Conservation (phyloP, 2,113 vertebrate species). For the Apistogramma diplotaenia region DNA sequence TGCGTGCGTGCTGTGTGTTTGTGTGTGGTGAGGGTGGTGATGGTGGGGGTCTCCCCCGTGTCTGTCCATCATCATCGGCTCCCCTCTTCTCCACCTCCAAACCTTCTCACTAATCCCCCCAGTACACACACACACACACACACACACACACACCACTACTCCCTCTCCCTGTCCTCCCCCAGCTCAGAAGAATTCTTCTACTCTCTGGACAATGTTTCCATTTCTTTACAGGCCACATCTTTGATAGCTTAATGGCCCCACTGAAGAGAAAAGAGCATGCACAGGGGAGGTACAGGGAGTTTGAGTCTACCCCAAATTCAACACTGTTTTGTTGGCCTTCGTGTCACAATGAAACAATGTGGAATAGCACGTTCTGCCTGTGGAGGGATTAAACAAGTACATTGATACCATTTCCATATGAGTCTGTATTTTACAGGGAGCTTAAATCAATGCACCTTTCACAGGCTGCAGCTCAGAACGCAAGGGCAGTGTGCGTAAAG, state of each 20-base stretch:
- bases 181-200: conserved; percentile 72
- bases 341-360: conserved; percentile 6
- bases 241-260: conserved; percentile 78
- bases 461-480: conserved; percentile 7
- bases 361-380: background rate
- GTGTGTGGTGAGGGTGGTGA: background rate
- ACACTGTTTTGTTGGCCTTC: background rate
- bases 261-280: conserved; percentile 45
- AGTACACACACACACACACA: no score
- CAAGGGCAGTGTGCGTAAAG: conserved; percentile 36
- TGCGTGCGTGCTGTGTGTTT: no score
- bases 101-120: conserved; percentile 54
- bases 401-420: background rate
- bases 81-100: conserved; percentile 58
- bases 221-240: conserved; percentile 73
- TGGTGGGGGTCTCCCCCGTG: conserved; percentile 53
- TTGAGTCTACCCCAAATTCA: conserved; percentile 24
- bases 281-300: conserved; percentile 8
- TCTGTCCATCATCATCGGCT: conserved; percentile 76
- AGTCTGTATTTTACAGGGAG: background rate
- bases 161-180: conserved; percentile 65
- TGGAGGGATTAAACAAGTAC: background rate
- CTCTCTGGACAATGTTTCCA: conserved; percentile 81
- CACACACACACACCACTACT: background rate
- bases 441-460: conserved; percentile 19